Evolutionary conservation across 2,888 invertebrate genomes (phyloP).

Genomic region (Eilema griseolum): DNA sequence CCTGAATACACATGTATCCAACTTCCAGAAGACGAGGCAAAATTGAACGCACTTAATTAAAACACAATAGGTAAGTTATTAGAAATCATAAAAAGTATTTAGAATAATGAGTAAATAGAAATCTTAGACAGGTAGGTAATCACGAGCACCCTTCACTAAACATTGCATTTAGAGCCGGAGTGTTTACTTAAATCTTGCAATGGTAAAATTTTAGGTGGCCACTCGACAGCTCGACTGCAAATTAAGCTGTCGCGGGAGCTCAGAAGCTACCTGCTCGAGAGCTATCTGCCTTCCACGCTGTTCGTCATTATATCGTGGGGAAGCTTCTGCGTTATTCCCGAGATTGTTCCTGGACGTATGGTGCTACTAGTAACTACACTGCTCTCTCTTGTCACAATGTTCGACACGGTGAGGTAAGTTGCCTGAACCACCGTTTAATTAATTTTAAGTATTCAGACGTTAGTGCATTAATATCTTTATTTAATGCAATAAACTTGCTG

Average conservation of each 20-base stretch:
- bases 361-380: conserved; percentile 88
- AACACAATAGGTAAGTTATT: conserved; percentile 30
- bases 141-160: conserved; percentile 38
- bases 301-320: conserved; percentile 90
- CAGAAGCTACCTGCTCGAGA: conserved; percentile 88
- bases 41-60: conserved; percentile 12
- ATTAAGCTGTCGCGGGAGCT: conserved; percentile 88
- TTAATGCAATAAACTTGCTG: not conserved
- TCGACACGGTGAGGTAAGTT: conserved; percentile 88
- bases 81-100: conserved; percentile 18
- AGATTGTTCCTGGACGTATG: conserved; percentile 89
- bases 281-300: conserved; percentile 88
- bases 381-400: conserved; percentile 89
- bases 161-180: not conserved
- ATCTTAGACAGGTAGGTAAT: conserved; percentile 39
- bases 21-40: conserved; percentile 6
- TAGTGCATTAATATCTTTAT: not conserved
- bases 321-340: conserved; percentile 89
- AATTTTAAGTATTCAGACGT: too few species aligned
- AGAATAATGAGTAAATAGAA: conserved; percentile 25
- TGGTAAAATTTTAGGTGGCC: conserved; percentile 79
- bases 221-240: conserved; percentile 87
- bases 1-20: not conserved
- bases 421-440: not conserved
- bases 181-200: conserved; percentile 2